A percentile compares a stretch with the other conserved stretches of the same genome.
phyloP scores from a whole-genome alignment of 2,888 invertebrate genomes.

The Erannis defoliaria region DNA sequence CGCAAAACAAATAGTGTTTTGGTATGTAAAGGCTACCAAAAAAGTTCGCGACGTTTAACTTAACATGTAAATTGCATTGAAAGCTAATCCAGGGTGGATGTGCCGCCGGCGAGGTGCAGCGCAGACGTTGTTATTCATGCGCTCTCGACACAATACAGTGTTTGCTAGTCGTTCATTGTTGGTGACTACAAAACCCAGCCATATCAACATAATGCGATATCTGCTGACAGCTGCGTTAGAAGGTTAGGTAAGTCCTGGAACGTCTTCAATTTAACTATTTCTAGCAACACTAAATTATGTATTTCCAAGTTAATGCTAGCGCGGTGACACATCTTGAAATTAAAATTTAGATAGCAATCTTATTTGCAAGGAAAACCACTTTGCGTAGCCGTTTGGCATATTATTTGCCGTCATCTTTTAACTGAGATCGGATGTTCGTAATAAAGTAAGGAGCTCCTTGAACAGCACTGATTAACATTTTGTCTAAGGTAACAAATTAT shows the following conservation, averaged over 20 bases:
- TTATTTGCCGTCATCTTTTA: constrained; percentile 31
- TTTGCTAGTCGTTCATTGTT: constrained; percentile 76
- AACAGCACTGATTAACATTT: constrained; percentile 10
- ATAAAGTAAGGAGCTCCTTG: constrained; percentile 24
- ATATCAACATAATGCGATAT: constrained; percentile 63
- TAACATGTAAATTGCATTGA: constrained; percentile 75
- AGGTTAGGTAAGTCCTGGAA: constrained; percentile 3
- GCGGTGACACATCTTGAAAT: constrained; percentile 19
- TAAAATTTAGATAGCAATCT: constrained; percentile 33
- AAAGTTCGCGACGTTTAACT: constrained; percentile 56
- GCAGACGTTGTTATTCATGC: constrained; percentile 79
- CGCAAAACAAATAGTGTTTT: no score
- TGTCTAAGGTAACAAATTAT: neutral
- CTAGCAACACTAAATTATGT: neutral
- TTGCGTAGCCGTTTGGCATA: constrained; percentile 33
- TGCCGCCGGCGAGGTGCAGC: constrained; percentile 67
- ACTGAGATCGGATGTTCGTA: constrained; percentile 29
- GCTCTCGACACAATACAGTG: constrained; percentile 72
- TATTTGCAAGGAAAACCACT: constrained; percentile 33
- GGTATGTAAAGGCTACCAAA: constrained; percentile 33
- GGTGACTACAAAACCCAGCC: constrained; percentile 58
- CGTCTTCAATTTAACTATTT: constrained; percentile 6
- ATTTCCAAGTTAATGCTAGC: neutral
- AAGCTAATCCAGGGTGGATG: constrained; percentile 67
- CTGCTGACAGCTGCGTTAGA: constrained; percentile 70